A percentile compares a stretch with the other conserved stretches of the same genome.
phyloP scores from a whole-genome alignment of 2,888 invertebrate species.

The Netelia inedita region DNA sequence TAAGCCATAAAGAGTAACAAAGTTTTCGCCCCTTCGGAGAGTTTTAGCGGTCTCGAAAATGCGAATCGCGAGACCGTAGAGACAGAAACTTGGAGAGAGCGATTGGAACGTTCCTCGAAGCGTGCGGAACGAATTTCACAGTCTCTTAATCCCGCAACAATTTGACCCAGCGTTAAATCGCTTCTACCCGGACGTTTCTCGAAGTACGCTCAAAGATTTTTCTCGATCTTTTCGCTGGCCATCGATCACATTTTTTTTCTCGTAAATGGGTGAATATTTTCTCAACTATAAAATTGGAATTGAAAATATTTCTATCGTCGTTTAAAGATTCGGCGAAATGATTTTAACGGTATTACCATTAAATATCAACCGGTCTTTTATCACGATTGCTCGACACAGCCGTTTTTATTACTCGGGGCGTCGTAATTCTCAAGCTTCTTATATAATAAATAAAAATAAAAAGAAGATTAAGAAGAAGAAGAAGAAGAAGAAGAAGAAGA shows the following conservation, averaged over 20 bases:
- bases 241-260: background rate
- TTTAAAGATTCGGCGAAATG: too few relatives aligned
- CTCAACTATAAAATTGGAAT: too few relatives aligned
- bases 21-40: conserved; percentile 54
- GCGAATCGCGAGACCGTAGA: conserved; percentile 21
- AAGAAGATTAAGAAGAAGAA: too few relatives aligned
- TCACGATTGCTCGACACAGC: too few relatives aligned
- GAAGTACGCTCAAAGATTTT: background rate
- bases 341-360: too few relatives aligned
- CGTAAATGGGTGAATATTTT: background rate
- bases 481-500: too few relatives aligned
- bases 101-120: conserved; percentile 39
- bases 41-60: conserved; percentile 37
- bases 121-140: conserved; percentile 64
- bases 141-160: conserved; percentile 61
- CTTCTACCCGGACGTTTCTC: conserved; percentile 2
- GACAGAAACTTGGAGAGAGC: conserved; percentile 45
- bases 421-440: too few relatives aligned
- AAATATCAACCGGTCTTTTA: too few relatives aligned
- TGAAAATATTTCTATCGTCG: too few relatives aligned
- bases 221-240: background rate
- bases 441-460: too few relatives aligned
- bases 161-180: conserved; percentile 44
- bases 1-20: conserved; percentile 68
- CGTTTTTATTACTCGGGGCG: too few relatives aligned